Evolutionary conservation across 2,797 vertebrate species (phyloP).

Genomic region (Acipenser ruthenus): DNA sequence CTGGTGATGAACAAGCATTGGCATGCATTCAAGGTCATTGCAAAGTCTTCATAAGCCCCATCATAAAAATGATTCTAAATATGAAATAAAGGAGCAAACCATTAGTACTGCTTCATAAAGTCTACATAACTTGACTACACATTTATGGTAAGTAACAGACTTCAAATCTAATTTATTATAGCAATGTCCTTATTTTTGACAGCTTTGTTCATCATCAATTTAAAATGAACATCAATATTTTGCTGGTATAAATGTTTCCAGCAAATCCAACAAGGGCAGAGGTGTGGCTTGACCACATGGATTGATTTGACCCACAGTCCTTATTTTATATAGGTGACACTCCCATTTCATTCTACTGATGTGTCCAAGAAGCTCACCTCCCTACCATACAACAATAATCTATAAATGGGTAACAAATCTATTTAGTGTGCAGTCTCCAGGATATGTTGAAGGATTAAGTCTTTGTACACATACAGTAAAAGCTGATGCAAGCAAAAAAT

Average conservation of each 20-base stretch:
- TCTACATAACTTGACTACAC: conserved; percentile 2
- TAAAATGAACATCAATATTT: not conserved
- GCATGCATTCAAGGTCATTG: not conserved
- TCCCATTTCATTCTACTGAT: too few relatives aligned
- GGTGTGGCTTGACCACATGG: too few relatives aligned
- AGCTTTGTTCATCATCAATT: not conserved
- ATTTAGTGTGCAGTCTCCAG: too few relatives aligned
- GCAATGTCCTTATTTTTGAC: not conserved
- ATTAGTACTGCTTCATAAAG: conserved; percentile 13
- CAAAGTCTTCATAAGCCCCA: not conserved
- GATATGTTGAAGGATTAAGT: too few relatives aligned
- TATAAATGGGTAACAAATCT: too few relatives aligned
- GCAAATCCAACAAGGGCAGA: not conserved
- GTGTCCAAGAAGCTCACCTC: too few relatives aligned
- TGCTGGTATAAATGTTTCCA: not conserved
- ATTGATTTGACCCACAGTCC: not conserved
- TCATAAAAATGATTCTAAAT: not conserved
- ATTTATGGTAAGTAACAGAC: not conserved
- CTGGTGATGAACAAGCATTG: conserved; percentile 1
- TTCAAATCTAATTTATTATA: not conserved
- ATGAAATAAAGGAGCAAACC: conserved; percentile 10
- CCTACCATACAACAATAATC: too few relatives aligned
- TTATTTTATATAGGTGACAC: not conserved
- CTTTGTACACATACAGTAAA: too few relatives aligned
- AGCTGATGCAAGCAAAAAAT: too few relatives aligned